Conservation (phyloP, 1,140 invertebrate genomes). For the Ganaspis sp. region DNA sequence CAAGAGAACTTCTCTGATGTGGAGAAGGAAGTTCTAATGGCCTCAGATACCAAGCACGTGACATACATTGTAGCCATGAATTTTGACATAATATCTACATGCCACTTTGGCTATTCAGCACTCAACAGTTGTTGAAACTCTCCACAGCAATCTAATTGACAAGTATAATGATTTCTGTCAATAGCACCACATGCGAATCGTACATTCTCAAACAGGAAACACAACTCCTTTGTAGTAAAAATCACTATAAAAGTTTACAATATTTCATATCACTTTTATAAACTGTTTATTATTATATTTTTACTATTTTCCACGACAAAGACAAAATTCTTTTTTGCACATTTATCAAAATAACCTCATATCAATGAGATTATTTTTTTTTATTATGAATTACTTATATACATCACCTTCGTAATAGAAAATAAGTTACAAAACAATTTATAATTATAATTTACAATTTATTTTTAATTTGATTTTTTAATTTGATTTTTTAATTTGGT, state of each 20-base stretch:
- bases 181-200: neutral
- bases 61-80: conserved; percentile 1
- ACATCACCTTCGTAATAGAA: too few species aligned
- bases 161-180: conserved; percentile 9
- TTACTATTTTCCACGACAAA: too few species aligned
- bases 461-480: too few species aligned
- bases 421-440: too few species aligned
- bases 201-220: neutral
- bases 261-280: too few species aligned
- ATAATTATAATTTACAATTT: too few species aligned
- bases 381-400: too few species aligned
- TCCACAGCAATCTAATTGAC: neutral
- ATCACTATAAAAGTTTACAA: neutral
- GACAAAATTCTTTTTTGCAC: too few species aligned
- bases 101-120: neutral
- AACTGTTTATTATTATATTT: too few species aligned
- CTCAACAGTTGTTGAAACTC: conserved; percentile 29
- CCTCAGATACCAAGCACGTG: conserved; percentile 6
- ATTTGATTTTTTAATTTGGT: too few species aligned
- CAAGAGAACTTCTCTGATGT: conserved; percentile 3
- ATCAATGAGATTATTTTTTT: too few species aligned
- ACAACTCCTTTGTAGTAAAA: neutral
- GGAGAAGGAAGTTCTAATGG: conserved; percentile 22
- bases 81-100: conserved; percentile 6
- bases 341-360: too few species aligned